A percentile compares a stretch with the other conserved stretches of the same genome.
These are phyloP conservation scores for Peromyscus leucopus DNA, from an alignment of 2,113 vertebrate species.

Conservation along the genomic window DNA sequence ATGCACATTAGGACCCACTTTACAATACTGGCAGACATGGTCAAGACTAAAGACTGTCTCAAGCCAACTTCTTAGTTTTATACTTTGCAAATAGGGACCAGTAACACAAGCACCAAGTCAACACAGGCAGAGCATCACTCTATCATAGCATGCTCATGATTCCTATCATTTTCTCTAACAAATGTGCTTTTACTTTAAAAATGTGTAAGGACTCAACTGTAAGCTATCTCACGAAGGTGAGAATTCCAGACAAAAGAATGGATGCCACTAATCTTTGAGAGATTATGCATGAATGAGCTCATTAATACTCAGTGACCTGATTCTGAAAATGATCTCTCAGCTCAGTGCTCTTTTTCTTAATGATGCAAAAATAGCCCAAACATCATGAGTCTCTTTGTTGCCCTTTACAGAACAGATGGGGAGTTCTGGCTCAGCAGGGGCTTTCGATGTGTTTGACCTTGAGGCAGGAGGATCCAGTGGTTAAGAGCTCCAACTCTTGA, in stretches of 20 bases:
- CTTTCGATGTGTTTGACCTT: background rate
- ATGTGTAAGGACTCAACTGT: background rate
- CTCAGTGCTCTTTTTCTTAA: conserved; percentile 58
- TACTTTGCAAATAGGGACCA: background rate
- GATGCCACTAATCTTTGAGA: conserved; percentile 44
- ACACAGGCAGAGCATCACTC: background rate
- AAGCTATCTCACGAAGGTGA: conserved; percentile 16
- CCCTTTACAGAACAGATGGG: background rate
- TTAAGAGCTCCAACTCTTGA: background rate
- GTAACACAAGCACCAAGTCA: background rate
- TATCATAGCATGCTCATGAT: background rate
- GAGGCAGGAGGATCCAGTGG: background rate
- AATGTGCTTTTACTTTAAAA: background rate
- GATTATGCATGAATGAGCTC: conserved; percentile 36
- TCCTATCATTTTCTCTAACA: background rate
- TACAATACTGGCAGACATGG: background rate
- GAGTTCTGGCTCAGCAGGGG: background rate
- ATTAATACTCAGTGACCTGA: conserved; percentile 60
- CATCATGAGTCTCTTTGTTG: background rate
- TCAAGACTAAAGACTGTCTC: background rate
- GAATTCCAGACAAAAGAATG: conserved; percentile 16
- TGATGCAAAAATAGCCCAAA: conserved; percentile 45
- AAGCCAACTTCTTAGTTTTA: background rate
- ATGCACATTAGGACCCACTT: conserved; percentile 8
- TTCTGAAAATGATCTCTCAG: conserved; percentile 66